Conservation (phyloP, 2,113 vertebrate species). For the Malurus cyaneus region DNA sequence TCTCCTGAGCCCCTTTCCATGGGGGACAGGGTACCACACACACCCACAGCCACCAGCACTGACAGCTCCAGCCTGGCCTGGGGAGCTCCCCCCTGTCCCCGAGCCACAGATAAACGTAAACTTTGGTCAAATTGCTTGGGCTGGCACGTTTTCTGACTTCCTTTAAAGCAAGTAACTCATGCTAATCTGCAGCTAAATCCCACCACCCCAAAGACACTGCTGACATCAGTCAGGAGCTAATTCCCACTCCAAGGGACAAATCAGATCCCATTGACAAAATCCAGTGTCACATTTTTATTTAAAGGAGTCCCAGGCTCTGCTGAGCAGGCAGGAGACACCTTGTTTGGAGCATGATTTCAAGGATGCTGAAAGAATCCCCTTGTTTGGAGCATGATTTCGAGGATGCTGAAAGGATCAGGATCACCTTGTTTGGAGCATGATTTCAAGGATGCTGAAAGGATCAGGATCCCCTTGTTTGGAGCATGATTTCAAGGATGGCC, state of each 20-base stretch:
- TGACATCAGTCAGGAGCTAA: neutral
- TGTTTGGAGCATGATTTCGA: neutral
- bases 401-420: neutral
- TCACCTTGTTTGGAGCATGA: neutral
- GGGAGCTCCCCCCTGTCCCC: neutral
- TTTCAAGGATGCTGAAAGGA: neutral
- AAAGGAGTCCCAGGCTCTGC: neutral
- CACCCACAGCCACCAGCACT: neutral
- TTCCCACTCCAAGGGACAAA: neutral
- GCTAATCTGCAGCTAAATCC: neutral
- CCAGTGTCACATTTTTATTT: neutral
- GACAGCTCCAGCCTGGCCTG: neutral
- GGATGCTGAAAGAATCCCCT: too few species aligned
- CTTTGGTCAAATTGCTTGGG: neutral
- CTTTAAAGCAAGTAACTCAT: neutral
- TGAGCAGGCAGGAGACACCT: neutral
- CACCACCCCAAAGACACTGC: neutral
- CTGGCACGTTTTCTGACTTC: neutral
- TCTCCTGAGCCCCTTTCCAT: neutral
- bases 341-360: neutral
- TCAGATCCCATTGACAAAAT: neutral
- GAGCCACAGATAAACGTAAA: neutral
- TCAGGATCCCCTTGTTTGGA: neutral
- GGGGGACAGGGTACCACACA: too few species aligned
- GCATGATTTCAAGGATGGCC: neutral